phyloP scores from a whole-genome alignment of 1,140 invertebrate genomes.

The Rhagoletis pomonella region DNA sequence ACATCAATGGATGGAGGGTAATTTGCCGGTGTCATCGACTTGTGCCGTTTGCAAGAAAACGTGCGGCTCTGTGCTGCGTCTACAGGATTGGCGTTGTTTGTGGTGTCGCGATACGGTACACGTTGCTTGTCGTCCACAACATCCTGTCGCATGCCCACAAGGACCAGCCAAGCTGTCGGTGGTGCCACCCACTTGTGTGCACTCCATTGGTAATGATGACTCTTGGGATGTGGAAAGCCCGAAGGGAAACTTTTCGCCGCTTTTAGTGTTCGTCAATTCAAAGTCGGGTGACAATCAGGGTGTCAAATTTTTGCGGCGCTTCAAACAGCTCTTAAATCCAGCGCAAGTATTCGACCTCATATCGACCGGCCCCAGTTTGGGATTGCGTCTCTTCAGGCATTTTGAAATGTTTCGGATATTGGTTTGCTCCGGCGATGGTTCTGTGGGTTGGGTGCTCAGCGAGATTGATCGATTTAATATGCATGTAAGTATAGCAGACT shows the following conservation, averaged over 20 bases:
- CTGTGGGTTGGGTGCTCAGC: slow-evolving; percentile 94
- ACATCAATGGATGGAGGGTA: slow-evolving; percentile 98
- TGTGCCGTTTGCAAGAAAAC: slow-evolving; percentile 97
- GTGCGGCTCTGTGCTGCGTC: slow-evolving; percentile 93
- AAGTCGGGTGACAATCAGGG: slow-evolving; percentile 98
- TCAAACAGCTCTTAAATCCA: slow-evolving; percentile 97
- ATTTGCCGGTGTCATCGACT: slow-evolving; percentile 94
- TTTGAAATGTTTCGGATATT: slow-evolving; percentile 94
- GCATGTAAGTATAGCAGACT: slow-evolving; percentile 82
- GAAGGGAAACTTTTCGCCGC: slow-evolving; percentile 81
- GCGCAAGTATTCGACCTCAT: slow-evolving; percentile 98
- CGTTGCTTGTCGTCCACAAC: slow-evolving; percentile 86
- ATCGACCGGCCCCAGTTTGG: slow-evolving; percentile 87
- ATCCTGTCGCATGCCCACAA: slow-evolving; percentile 85
- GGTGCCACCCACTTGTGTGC: slow-evolving; percentile 93
- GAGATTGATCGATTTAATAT: slow-evolving; percentile 94
- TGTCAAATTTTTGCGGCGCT: slow-evolving; percentile 94
- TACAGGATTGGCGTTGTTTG: slow-evolving; percentile 97
- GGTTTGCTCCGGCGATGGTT: slow-evolving; percentile 95
- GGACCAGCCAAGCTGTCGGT: slow-evolving; percentile 92
- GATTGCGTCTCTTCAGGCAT: slow-evolving; percentile 90
- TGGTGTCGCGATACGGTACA: slow-evolving; percentile 97
- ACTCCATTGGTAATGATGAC: slow-evolving; percentile 92
- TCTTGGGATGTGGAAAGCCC: slow-evolving; percentile 92
- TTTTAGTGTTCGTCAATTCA: slow-evolving; percentile 97